phyloP scores from a whole-genome alignment of 2,797 vertebrate genomes.

The Acomys russatus region DNA sequence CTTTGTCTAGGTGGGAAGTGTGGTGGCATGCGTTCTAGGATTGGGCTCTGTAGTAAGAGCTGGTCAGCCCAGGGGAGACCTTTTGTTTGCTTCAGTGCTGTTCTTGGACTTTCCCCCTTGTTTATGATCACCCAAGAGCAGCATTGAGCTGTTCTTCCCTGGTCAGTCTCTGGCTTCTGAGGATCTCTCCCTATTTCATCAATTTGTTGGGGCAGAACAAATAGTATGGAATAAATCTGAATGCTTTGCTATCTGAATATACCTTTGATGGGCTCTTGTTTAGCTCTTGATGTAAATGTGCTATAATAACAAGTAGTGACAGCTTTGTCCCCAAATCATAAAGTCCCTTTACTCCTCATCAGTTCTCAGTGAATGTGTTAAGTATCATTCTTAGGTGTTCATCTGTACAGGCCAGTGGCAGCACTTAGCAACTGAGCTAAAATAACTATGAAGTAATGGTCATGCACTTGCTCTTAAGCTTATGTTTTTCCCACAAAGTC shows the following conservation, averaged over 20 bases:
- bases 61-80: background rate
- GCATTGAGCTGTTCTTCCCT: background rate
- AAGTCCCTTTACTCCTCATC: slow-evolving; percentile 41
- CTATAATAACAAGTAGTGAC: background rate
- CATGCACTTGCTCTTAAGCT: background rate
- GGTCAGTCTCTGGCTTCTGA: background rate
- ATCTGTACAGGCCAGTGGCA: background rate
- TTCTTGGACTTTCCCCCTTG: background rate
- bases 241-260: slow-evolving; percentile 3
- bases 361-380: slow-evolving; percentile 22
- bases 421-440: background rate
- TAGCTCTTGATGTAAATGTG: background rate
- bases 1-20: background rate
- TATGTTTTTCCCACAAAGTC: background rate
- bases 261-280: background rate
- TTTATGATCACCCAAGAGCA: background rate
- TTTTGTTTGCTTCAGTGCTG: background rate
- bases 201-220: background rate
- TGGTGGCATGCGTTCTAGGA: too few relatives aligned
- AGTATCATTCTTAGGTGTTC: slow-evolving; percentile 1
- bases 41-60: background rate
- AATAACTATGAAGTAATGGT: background rate
- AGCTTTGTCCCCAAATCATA: background rate
- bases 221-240: background rate
- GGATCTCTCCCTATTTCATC: background rate